Base-by-base conservation (phyloP, 2,113 vertebrate species). In the Nibea albiflora region DNA sequence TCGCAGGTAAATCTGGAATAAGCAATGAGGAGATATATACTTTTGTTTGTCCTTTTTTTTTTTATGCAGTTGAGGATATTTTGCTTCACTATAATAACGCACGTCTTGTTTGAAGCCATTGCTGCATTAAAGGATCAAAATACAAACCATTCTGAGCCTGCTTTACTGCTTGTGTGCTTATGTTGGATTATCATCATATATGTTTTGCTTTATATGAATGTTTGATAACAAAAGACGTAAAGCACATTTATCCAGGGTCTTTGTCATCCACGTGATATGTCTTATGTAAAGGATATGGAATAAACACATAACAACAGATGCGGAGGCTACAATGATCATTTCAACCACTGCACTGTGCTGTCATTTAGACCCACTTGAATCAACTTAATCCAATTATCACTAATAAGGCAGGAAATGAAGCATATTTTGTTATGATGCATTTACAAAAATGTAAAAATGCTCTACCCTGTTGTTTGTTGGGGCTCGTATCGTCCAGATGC, bases 401-500 rank as follows among this genome's bases (percentile, higher is more conserved):
- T 52, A 20, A 52, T 14, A 20, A 58, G 12, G n/a, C 17, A 39
- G 35, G 35, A 9, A 39, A 39, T 9, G 8, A 39, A 39, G 8
- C 7, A 39, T 39, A 39, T 39, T 39, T 39, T 39, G 35, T 8
- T 39, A 39, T 9, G 1, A 39, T 39, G 35, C 6, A 39, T 39
- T 39, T 39, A 39, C 11, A 54, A 31, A 65, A 28, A 31, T 49
- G 20, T 14, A 7, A 46, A 52, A 46, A 66, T 8, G 35, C 11
- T 71, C 11, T 84, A 98, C 98, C 95, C 97, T 97, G 83, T 96
- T 96, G 92, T 96, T 97, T 67, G 95, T 92, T 58, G 97, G 98
- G 7, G 97, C 97, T 80, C 95, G 96, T 90, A 99, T 96, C 35
- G 97, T 98, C 98, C 98, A 99, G 90, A 98, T 99, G 85, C 98